Base-by-base conservation (phyloP, 2,797 vertebrate species). In the Avahi laniger region DNA sequence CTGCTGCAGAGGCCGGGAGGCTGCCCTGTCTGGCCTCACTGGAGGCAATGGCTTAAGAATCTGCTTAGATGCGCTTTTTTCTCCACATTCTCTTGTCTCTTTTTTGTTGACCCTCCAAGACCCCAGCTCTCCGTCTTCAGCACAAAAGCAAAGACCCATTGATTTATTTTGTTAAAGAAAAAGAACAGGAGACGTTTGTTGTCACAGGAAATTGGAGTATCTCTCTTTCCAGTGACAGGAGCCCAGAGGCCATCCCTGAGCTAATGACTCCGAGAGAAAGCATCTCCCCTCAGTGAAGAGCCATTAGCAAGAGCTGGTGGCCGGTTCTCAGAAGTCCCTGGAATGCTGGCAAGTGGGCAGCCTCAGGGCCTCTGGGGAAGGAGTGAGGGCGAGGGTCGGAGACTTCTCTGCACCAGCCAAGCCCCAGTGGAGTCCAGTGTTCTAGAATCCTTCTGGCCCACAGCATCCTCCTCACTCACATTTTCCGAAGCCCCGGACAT, bases 141-240 rank as follows among this genome's bases (percentile, higher is more conserved):
- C 63, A 91, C 41, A 63, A 80, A 95, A 96, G 81, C 93, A 93
- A 93, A 92, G 65, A 52, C 52, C 70, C 72, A 11, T 95, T 92
- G 80, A 91, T 96, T 91, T 79, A 75, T 94, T 94, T 93, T 48
- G 69, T 86, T 92, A 86, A 96, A 92, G n/a, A 24, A 86, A 87
- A 88, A 80, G 43, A 80, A 43, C 79, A 15, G 7, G 73, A 94
- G 85, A 81, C 54, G 72, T 82, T 57, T 61, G 35, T 72, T 89
- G 91, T 94, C 2, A 0, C 59, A 89, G 91, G 82, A 96, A 95
- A 94, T 63, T 63, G 94, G 94, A 83, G 65, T 70, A 13, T 54
- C 78, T 89, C 59, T 46, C 61, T 65, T 80, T 67, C 90, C 79
- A 50, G 76, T 6, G 85, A 88, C 50, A 89, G 87, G 50, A 75